Percentiles rank a stretch among this genome's conserved stretches.
phyloP scores from a whole-genome alignment of 2,888 invertebrate genomes.

The Andrena dorsata region DNA sequence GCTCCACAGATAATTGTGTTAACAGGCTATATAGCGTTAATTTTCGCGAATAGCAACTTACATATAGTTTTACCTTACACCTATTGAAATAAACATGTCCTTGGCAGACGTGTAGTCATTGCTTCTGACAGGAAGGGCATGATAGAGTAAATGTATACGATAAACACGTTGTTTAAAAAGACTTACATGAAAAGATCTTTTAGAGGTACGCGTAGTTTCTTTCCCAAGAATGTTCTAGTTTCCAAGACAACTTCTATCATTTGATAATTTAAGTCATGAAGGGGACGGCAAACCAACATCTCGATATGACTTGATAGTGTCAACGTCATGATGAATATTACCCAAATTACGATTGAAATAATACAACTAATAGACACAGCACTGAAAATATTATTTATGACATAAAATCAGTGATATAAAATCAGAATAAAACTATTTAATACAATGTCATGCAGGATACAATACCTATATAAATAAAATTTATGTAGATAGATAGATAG shows the following conservation, averaged over 20 bases:
- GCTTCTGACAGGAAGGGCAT: not conserved
- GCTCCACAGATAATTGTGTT: too few relatives aligned
- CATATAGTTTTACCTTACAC: too few relatives aligned
- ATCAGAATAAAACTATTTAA: too few relatives aligned
- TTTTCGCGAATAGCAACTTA: too few relatives aligned
- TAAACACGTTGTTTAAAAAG: not conserved
- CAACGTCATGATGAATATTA: slow-evolving; percentile 86
- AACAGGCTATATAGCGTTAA: too few relatives aligned
- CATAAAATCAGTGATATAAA: too few relatives aligned
- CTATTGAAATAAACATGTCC: not conserved
- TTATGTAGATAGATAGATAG: too few relatives aligned
- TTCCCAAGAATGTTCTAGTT: slow-evolving; percentile 78
- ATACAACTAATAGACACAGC: slow-evolving; percentile 86
- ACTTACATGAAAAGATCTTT: slow-evolving; percentile 86
- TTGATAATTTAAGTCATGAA: slow-evolving; percentile 89
- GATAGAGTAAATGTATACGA: not conserved
- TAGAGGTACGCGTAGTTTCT: slow-evolving; percentile 86
- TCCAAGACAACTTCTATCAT: slow-evolving; percentile 89
- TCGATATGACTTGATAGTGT: slow-evolving; percentile 89
- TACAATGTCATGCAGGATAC: too few relatives aligned
- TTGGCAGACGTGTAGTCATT: not conserved
- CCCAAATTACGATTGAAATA: slow-evolving; percentile 88
- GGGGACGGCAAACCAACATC: slow-evolving; percentile 90
- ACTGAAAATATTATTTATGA: slow-evolving; percentile 50
- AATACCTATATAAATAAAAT: too few relatives aligned